Evolutionary conservation across 2,797 vertebrate species (phyloP).

Genomic region (Peromyscus nudipes): DNA sequence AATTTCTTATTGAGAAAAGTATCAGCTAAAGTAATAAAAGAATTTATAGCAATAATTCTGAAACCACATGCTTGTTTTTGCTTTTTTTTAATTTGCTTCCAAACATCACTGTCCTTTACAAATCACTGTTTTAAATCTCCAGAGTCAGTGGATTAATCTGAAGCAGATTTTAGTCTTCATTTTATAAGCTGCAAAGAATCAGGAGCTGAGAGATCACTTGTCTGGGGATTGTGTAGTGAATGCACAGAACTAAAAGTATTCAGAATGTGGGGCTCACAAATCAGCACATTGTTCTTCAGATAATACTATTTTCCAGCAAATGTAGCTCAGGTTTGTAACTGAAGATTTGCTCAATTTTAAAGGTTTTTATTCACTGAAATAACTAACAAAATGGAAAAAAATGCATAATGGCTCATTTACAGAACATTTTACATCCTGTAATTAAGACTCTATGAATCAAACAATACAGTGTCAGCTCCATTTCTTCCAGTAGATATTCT

Average conservation of each 20-base stretch:
- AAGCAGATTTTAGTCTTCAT: slow-evolving; percentile 47
- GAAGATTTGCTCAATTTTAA: slow-evolving; percentile 69
- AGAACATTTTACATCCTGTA: slow-evolving; percentile 76
- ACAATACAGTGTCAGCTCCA: slow-evolving; percentile 64
- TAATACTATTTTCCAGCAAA: slow-evolving; percentile 52
- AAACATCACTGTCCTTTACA: not conserved
- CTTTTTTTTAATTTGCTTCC: slow-evolving; percentile 45
- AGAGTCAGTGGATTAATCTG: slow-evolving; percentile 38
- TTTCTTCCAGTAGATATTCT: slow-evolving; percentile 59
- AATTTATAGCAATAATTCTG: slow-evolving; percentile 53
- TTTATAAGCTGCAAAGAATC: slow-evolving; percentile 59
- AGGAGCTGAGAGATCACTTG: not conserved
- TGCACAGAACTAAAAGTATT: slow-evolving; percentile 37
- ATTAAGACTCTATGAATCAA: slow-evolving; percentile 80
- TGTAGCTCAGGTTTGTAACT: slow-evolving; percentile 64
- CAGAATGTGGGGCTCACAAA: slow-evolving; percentile 7
- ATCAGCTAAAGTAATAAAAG: not conserved
- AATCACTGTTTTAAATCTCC: slow-evolving; percentile 62
- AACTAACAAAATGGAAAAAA: slow-evolving; percentile 73
- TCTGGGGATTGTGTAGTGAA: not conserved
- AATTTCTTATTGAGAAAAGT: slow-evolving; percentile 34
- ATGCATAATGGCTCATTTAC: slow-evolving; percentile 73
- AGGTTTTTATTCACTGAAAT: slow-evolving; percentile 71
- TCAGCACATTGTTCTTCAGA: slow-evolving; percentile 55
- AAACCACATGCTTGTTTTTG: slow-evolving; percentile 48